phyloP scores from a whole-genome alignment of 2,888 invertebrate species.

The Aquatica leii region DNA sequence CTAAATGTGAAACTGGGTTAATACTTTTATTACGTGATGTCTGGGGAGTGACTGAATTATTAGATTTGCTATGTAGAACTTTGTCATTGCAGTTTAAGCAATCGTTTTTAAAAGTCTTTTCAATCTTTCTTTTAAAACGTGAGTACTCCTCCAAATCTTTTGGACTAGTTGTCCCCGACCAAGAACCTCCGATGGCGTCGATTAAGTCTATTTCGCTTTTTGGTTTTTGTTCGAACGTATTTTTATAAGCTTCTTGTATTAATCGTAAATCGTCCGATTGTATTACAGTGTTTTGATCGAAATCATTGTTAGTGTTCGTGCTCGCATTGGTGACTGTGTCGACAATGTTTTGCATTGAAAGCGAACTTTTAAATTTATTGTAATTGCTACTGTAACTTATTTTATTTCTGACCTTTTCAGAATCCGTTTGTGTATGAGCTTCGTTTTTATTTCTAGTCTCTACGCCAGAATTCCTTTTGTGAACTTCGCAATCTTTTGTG shows the following conservation, averaged over 20 bases:
- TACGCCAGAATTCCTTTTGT: conserved; percentile 13
- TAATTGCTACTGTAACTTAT: neutral
- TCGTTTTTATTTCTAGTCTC: conserved; percentile 24
- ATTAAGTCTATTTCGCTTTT: conserved; percentile 58
- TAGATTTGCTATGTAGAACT: conserved; percentile 17
- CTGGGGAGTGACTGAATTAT: conserved; percentile 39
- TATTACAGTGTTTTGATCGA: conserved; percentile 58
- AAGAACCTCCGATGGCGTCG: conserved; percentile 54
- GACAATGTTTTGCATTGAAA: conserved; percentile 55
- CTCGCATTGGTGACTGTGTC: conserved; percentile 39
- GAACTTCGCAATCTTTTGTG: conserved; percentile 26
- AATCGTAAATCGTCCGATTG: conserved; percentile 56
- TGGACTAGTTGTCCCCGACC: conserved; percentile 49
- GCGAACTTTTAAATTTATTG: conserved; percentile 46
- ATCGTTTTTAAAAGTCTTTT: conserved; percentile 46
- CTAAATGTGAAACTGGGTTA: conserved; percentile 67
- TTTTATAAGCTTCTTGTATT: conserved; percentile 45
- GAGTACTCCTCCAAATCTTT: conserved; percentile 48
- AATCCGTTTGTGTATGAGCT: conserved; percentile 11
- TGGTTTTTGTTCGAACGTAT: conserved; percentile 39
- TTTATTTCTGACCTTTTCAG: conserved; percentile 9
- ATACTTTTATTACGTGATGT: conserved; percentile 65
- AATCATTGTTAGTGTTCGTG: conserved; percentile 59
- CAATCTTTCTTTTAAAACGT: conserved; percentile 48
- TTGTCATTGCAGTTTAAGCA: conserved; percentile 2